Conservation (phyloP, 2,888 invertebrate species). For the Leptinotarsa tumamoca region DNA sequence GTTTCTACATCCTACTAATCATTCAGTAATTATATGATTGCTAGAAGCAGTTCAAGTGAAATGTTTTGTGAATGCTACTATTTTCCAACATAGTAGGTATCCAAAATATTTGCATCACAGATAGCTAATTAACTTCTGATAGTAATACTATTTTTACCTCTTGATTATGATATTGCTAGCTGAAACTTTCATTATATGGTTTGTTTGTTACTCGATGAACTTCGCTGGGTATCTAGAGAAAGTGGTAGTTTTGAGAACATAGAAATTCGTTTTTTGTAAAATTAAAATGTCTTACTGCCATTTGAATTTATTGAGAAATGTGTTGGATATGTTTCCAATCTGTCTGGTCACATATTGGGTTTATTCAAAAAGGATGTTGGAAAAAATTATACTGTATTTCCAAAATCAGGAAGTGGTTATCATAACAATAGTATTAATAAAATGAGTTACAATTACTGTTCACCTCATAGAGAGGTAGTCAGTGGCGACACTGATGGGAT, state of each 20-base stretch:
- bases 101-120: not conserved
- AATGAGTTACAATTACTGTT: too few relatives aligned
- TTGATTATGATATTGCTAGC: not conserved
- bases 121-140: not conserved
- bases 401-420: too few relatives aligned
- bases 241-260: not conserved
- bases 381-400: too few relatives aligned
- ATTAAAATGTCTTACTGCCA: too few relatives aligned
- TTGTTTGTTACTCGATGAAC: not conserved
- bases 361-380: too few relatives aligned
- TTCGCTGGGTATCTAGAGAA: not conserved
- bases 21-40: slow-evolving; percentile 7
- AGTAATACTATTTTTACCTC: slow-evolving; percentile 5
- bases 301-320: too few relatives aligned
- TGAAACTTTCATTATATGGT: too few relatives aligned
- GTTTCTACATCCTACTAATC: slow-evolving; percentile 39
- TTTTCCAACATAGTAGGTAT: not conserved
- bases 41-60: not conserved
- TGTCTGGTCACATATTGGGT: too few relatives aligned
- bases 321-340: too few relatives aligned
- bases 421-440: too few relatives aligned
- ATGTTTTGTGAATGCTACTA: not conserved
- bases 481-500: too few relatives aligned
- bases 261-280: not conserved
- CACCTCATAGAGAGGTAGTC: too few relatives aligned